A percentile compares a stretch with the other conserved stretches of the same genome.
Conservation (phyloP, 2,113 vertebrate species). For the Zapornia atra region DNA sequence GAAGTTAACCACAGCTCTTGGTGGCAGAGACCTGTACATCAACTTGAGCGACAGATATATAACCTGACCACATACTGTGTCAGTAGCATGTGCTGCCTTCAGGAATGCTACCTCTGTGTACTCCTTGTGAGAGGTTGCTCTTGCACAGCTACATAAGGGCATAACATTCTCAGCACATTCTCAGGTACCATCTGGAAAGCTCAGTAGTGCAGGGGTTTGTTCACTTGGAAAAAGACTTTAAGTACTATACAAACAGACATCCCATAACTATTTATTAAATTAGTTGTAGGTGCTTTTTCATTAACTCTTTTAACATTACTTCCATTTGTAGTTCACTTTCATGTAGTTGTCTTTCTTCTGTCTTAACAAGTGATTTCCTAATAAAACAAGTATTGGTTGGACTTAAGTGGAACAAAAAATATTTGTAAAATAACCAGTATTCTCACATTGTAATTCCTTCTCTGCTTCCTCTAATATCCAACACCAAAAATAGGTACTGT, state of each 20-base stretch:
- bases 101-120: accelerated
- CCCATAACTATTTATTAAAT: neutral
- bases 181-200: neutral
- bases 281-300: neutral
- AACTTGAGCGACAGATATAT: accelerated
- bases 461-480: neutral
- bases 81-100: neutral
- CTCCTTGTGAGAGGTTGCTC: accelerated
- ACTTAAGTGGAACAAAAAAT: neutral
- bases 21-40: neutral
- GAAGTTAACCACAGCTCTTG: neutral
- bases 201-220: neutral
- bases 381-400: neutral
- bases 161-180: neutral
- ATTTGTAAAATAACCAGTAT: neutral
- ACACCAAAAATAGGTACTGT: neutral
- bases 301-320: neutral
- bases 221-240: neutral
- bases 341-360: neutral
- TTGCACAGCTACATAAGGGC: neutral
- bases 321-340: neutral
- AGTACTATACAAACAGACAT: neutral
- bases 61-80: neutral
- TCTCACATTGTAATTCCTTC: neutral
- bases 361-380: neutral